Evolutionary conservation across 2,113 vertebrate genomes (phyloP), one percentile per base, ranked within the genome.

Genomic region (Caranx melampygus): DNA sequence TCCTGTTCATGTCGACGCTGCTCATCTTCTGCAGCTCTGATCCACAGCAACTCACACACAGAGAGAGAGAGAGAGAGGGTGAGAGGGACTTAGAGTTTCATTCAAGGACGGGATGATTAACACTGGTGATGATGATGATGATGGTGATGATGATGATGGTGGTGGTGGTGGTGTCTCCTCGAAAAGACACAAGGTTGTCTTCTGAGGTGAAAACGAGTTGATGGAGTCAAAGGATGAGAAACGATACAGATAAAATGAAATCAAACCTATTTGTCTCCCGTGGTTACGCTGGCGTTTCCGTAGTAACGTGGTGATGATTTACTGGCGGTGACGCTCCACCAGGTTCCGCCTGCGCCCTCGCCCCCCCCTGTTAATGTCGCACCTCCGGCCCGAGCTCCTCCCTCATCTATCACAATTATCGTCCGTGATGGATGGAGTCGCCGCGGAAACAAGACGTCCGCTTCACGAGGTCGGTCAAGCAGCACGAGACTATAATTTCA

Each of bases 91-190:
- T 49, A 40, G 18, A 37, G 72, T 62, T 60, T 49, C 3, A 4
- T 81, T 84, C 62, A 77, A 84, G 84, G 84, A 79, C 81, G 51
- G 54, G 44, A 20, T 13, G 59, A 81, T 81, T 59, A 77, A 15
- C 52, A 1, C 70, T 65, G 68, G 61, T 26, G 26, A 26, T 60
- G 18, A 60, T 58, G 49, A 63, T 31, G 55, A 45, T 58, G 26
- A 26, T 26, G 26, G 1, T 26, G 26, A 26, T 26, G 26, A 26
- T 26, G 26, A 26, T 26, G 26, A 26, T 26, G 26, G n/a, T n/a
- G n/a, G n/a, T n/a, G n/a, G n/a, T n/a, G n/a, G n/a, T 79, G 65
- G 77, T 77, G 80, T 67, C 55, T 13, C 47, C 47, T 78, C 62
- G 37, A 45, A 49, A 47, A 34, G 60, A 61, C 1, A 9, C 10